Base-by-base conservation (phyloP, 2,797 vertebrate genomes). In the Knipowitschia caucasica region DNA sequence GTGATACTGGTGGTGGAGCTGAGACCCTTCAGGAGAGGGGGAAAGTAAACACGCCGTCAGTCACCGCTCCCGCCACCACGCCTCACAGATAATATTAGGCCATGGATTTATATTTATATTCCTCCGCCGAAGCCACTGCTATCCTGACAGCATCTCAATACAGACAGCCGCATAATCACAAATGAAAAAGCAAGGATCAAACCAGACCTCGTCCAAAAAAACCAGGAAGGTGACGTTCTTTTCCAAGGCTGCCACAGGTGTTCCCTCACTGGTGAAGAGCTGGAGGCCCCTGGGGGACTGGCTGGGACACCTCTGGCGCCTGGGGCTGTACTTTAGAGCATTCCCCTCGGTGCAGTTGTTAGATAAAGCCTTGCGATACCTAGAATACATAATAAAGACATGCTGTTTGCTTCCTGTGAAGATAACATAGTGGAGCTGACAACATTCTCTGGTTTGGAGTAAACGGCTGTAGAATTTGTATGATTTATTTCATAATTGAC, bases 311-410 rank as follows among this genome's bases (percentile, higher is more conserved):
- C 91, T 92, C 71, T 95, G 92, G 0, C 84, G 91, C 44, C 92
- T 93, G 57, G 94, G 92, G 21, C 91, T 94, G 65, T 92, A 94
- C 57, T 81, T 81, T 14, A 91, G 84, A 33, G 91, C 83, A 14
- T 89, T 91, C 1, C 92, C 93, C 3, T 92, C 92, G 0, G 92
- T 94, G 81, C 94, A 96, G 82, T 95, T 96, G 68, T 96, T 96
- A 34, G 93, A 95, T 57, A 94, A 89, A 31, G 94, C 92, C 65
- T 89, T 93, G 27, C 93, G 81, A 66, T 95, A 96, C 56, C 94
- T 96, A 74, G 1, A 64, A 67, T 46, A 33, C 20, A 49, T 23
- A 47, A 45, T 49, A 43, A 40, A 38, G 40, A 34, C 20, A 39
- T 21, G 9, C 11, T 20, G 36, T 39, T 39, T 21, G 21, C 18